Evolutionary conservation across 1,140 invertebrate genomes (phyloP), one percentile per base, ranked within the genome.

Genomic region (Trinorchestia longiramus): DNA sequence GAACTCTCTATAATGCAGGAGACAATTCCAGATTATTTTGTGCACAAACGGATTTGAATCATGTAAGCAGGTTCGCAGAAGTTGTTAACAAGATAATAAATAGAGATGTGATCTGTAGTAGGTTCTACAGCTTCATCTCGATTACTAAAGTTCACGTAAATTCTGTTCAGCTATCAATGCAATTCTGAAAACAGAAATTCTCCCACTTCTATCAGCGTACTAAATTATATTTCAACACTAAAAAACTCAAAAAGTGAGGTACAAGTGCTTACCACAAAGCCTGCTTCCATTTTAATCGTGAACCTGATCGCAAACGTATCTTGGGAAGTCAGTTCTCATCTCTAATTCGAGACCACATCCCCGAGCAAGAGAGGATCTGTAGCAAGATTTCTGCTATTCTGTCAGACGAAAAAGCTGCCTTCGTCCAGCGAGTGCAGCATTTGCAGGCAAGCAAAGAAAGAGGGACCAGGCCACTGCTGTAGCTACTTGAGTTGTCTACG

Each of bases 401-500:
- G 62, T 77, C 11, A 77, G 62, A 77, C 62, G 62, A 19, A 77
- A 28, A 15, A 28, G 62, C 62, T 3, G 15, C 28, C 62, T 6
- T 53, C 47, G 6, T 53, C 47, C 19, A 53, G 47, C 47, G 47
- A 19, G 62, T 3, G 62, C 62, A 77, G 28, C 62, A 19, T 77
- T 36, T 77, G 62, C 62, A 77, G 62, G 62, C 62, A 36, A 36
- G 62, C 62, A 77, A 77, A 77, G 62, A 77, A 77, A 36, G 47
- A 53, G 47, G 47, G 88, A 90, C 88, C 43, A 90, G 88, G 62
- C 62, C 62, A 1, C 62, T 77, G 62, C 62, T 77, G 62, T 77
- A 77, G 88, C 88, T 90, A 90, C 88, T 90, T 42, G 88, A 90
- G 88, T 42, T 43, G 88, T 90, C 41, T 43, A 90, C 88, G 88